Base-by-base conservation (phyloP, 2,888 invertebrate genomes). In the Aspidapion aeneum region DNA sequence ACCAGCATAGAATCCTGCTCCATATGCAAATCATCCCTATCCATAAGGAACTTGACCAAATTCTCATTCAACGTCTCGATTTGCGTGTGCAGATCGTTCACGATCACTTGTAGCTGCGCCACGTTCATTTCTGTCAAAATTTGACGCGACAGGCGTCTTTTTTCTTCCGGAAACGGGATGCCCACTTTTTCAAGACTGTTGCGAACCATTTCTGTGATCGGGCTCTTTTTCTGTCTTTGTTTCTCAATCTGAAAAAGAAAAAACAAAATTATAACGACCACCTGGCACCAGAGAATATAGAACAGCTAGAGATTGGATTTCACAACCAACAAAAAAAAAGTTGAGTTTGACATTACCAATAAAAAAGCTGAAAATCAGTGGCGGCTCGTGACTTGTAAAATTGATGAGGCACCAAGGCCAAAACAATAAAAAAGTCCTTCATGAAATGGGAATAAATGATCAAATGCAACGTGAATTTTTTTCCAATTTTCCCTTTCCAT, bases 1-100 rank as follows among this genome's bases (percentile, higher is more conserved):
- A 97, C 96, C 70, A 97, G 86, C 91, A 96, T 96, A 51, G 97
- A 96, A 80, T 98, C 98, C 80, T 98, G 96, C 69, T 94, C 93
- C 96, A 98, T 97, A 81, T 97, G 96, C 57, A 97, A 84, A 80
- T 97, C 96, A 81, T 98, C 98, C 69, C 97, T 85, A 74, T 93
- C 92, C 86, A 97, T 89, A 73, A 98, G 82, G 78, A 93, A 87
- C 78, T 91, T 89, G 62, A 98, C 96, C 71, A 98, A 83, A 63
- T 90, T 88, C 78, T 95, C 94, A 82, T 98, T 98, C 70, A 97
- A 83, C 57, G 86, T 89, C 83, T 96, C 96, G 76, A 97, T 96
- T 83, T 95, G 93, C 62, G 93, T 90, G 81, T 96, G 96, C 65
- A 97, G 83, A 82, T 96, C 96, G 80, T 97, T 96, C 66, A 96